Base-by-base conservation (phyloP, 2,888 invertebrate species). In the Yponomeuta malinellus region DNA sequence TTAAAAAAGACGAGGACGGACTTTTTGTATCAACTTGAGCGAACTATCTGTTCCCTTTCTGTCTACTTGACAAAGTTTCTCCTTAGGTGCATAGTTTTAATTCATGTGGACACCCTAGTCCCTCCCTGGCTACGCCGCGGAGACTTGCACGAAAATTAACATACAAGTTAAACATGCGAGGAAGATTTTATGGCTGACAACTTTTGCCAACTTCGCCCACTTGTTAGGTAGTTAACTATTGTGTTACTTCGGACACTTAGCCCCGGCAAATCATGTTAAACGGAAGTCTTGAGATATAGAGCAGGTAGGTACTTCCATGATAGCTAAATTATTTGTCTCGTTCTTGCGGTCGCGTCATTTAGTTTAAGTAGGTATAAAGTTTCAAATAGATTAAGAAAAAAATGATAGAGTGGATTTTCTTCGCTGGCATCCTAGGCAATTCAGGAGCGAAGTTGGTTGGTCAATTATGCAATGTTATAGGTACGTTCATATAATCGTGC, bases 1-100 rank as follows among this genome's bases (percentile, higher is more conserved):
- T 23, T 23, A 23, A 23, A 23, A 23, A 23, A 23, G 23, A 23
- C 0, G 23, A 23, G 23, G 23, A 23, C 23, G 23, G 8, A 43
- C 3, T 8, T 43, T 8, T 9, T 8, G 8, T 15, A 5, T 59
- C 15, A 59, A 59, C 52, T 59, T 12, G 3, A 59, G 52, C 43
- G 1, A 4, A 59, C 15, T 59, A 43, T 59, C 52, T 59, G 52
- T 12, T 8, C 52, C 52, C 8, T 15, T 15, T 59, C 12, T 15
- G 12, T 59, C 15, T 59, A 15, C 52, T 12, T 1, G 48, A 43
- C n/a, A 3, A 48, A 68, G 68, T 48, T 63, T 8, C 65, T 29
- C 31, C 63, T 23, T 59, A 15, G 72, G 74, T 75, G 77, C 77
- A 78, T 78, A 77, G 76, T 72, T 70, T 37, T 59, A 15, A 43